Percentiles rank a stretch among this genome's conserved stretches.
phyloP scores from a whole-genome alignment of 1,140 invertebrate genomes.

The Geopemphigus sp. region DNA sequence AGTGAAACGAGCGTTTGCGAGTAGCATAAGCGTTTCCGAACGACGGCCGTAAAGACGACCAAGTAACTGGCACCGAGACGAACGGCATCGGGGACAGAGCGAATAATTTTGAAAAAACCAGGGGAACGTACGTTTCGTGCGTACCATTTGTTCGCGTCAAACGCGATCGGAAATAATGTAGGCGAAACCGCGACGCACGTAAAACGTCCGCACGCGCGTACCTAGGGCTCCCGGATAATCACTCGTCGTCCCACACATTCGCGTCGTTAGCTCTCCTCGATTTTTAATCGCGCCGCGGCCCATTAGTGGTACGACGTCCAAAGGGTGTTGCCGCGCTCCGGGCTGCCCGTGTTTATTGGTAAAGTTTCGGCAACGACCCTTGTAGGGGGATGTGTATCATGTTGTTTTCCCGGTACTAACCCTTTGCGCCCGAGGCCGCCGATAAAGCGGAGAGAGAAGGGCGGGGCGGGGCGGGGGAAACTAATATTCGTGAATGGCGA shows the following conservation, averaged over 20 bases:
- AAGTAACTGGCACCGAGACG: no score
- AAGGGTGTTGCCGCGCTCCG: not conserved
- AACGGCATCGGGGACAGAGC: no score
- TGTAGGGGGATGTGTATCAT: constrained; percentile 27
- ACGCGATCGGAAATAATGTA: constrained; percentile 12
- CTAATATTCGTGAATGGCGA: constrained; percentile 26
- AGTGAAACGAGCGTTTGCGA: no score
- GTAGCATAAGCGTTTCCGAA: no score
- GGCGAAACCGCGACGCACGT: no score
- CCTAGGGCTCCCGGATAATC: no score
- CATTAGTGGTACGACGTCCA: not conserved
- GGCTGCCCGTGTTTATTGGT: constrained; percentile 33
- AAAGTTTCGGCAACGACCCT: constrained; percentile 34
- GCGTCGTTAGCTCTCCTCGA: constrained; percentile 19
- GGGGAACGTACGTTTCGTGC: no score
- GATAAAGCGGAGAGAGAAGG: not conserved
- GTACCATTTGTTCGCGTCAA: no score
- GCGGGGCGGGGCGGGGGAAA: not conserved
- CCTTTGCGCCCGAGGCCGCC: not conserved
- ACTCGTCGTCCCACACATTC: not conserved
- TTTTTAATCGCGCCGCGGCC: constrained; percentile 38
- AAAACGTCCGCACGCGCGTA: no score
- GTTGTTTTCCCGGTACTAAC: constrained; percentile 23
- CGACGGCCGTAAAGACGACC: no score
- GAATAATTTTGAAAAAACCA: no score